Evolutionary conservation across 1,140 invertebrate genomes (phyloP).

Genomic region (Grapholita molesta): DNA sequence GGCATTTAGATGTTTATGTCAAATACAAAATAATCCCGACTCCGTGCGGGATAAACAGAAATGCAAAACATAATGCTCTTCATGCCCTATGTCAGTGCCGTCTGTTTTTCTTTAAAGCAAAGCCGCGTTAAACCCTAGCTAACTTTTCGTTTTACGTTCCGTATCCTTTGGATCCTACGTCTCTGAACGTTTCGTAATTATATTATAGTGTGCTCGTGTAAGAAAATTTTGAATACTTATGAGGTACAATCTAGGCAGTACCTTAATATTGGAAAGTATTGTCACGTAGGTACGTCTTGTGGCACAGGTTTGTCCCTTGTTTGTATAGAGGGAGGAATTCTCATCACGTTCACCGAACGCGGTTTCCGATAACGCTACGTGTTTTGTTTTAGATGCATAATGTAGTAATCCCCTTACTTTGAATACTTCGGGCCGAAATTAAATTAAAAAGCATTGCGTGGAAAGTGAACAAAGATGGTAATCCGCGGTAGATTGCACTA

Average conservation of each 20-base stretch:
- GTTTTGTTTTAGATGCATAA: conserved; percentile 39
- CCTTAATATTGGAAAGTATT: conserved; percentile 33
- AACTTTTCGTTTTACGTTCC: background rate
- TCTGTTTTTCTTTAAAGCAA: background rate
- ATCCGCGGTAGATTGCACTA: conserved; percentile 9
- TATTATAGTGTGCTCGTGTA: background rate
- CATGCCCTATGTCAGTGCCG: background rate
- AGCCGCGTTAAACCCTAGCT: background rate
- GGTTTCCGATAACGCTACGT: conserved; percentile 42
- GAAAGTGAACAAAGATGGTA: conserved; percentile 14
- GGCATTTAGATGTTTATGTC: conserved; percentile 12
- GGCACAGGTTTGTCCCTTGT: conserved; percentile 41
- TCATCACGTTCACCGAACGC: conserved; percentile 34
- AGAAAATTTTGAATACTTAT: background rate
- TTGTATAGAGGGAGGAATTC: conserved; percentile 34
- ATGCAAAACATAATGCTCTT: background rate
- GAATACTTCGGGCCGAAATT: background rate
- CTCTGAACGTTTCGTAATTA: background rate
- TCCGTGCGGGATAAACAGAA: background rate
- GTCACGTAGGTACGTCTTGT: conserved; percentile 42
- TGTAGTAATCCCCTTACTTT: conserved; percentile 26
- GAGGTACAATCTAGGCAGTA: background rate
- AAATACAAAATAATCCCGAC: conserved; percentile 14
- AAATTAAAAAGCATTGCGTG: conserved; percentile 2
- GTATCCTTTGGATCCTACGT: background rate